These are phyloP conservation scores for Netta rufina DNA, from an alignment of 2,797 vertebrate species.

Conservation along the genomic window DNA sequence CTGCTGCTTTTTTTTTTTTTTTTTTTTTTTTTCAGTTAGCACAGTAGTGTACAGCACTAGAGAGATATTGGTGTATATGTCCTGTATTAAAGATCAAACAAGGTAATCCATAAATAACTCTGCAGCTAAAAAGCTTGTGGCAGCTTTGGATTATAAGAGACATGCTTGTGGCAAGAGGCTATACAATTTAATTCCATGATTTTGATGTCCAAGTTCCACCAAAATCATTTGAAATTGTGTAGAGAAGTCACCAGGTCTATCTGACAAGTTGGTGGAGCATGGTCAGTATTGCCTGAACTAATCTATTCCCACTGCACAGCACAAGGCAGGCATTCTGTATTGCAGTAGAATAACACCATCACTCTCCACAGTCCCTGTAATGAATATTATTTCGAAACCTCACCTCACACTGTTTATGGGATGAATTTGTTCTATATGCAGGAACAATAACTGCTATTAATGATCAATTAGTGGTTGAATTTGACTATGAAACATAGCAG, in stretches of 20 bases:
- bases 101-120: constrained; percentile 42
- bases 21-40: background rate
- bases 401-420: background rate
- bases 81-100: constrained; percentile 26
- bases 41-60: background rate
- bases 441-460: background rate
- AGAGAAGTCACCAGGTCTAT: background rate
- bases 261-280: background rate
- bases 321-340: accelerated
- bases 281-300: background rate
- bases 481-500: background rate
- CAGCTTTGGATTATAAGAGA: background rate
- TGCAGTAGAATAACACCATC: background rate
- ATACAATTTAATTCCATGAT: background rate
- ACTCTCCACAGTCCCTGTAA: background rate
- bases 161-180: background rate
- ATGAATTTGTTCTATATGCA: background rate
- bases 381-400: background rate
- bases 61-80: background rate
- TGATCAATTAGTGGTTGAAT: background rate
- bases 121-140: constrained; percentile 7
- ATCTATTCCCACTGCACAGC: background rate
- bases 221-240: background rate
- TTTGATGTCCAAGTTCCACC: background rate
- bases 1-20: background rate